Evolutionary conservation across 2,888 invertebrate genomes (phyloP), one percentile per base, ranked within the genome.

Genomic region (Scaptomyza polygonia): DNA sequence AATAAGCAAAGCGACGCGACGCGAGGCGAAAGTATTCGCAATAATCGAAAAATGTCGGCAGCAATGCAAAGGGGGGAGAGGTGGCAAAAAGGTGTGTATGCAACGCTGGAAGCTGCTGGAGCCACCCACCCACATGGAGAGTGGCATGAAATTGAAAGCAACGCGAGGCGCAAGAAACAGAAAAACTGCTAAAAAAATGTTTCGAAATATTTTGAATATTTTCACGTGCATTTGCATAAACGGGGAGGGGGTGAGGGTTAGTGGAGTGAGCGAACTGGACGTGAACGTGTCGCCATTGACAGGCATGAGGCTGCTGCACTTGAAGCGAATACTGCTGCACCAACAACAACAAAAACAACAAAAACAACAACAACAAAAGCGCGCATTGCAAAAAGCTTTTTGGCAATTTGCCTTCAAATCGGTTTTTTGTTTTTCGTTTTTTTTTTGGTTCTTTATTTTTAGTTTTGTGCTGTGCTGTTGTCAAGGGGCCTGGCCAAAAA

Each of bases 161-260:
- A 67, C 71, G 45, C 49, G 45, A 56, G 45, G 58, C 53, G 52
- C 55, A 71, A 61, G 27, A 8, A 14, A 21, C 30, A 57, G 30
- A 34, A 56, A 52, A 27, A 42, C n/a, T n/a, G n/a, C n/a, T n/a
- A 34, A 65, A 59, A 62, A 82, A 74, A 72, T 65, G 69, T 34
- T 34, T 65, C 64, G 64, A 78, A 83, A 83, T 85, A 87, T 83
- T 87, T 83, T 76, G 85, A 85, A 87, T 83, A 83, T 83, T 83
- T 83, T 73, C 85, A 87, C 82, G 87, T 87, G 79, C 72, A 83
- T 83, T 83, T 83, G 85, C 83, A 85, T 83, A 83, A 86, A 71
- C 67, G 69, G 47, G 59, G 14, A 3, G 25, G 34, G n/a, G 12
- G 34, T n/a, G 11, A 7, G 12, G 14, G 48, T 49, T 8, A 27